phyloP scores from a whole-genome alignment of 2,797 vertebrate genomes.

The Coreius guichenoti region DNA sequence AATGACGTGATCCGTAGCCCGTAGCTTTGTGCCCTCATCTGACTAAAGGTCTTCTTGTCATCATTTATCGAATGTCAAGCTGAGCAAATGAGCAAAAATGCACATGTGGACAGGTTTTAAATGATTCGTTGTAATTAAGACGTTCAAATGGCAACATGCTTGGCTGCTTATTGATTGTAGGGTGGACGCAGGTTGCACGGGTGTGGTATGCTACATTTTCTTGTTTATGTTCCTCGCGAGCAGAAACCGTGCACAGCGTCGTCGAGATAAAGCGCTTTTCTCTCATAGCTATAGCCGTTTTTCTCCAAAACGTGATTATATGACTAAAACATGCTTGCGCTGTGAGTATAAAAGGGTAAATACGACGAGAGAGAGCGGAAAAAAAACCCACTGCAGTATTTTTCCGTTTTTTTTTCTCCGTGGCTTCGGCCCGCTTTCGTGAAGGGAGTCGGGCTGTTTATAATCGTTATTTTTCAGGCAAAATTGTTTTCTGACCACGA shows the following conservation, averaged over 20 bases:
- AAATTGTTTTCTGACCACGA: background rate
- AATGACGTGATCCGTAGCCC: constrained; percentile 53
- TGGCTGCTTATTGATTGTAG: constrained; percentile 72
- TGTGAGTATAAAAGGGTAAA: constrained; percentile 13
- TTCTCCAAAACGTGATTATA: background rate
- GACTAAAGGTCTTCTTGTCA: constrained; percentile 22
- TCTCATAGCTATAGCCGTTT: constrained; percentile 18
- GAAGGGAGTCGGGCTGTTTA: constrained; percentile 23
- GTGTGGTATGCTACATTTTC: constrained; percentile 80
- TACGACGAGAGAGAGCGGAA: constrained; percentile 45
- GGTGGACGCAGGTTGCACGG: constrained; percentile 77
- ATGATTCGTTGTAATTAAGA: constrained; percentile 20
- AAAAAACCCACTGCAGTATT: constrained; percentile 82
- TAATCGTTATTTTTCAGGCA: constrained; percentile 35
- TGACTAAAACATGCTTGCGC: constrained; percentile 7
- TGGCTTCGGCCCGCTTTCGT: constrained; percentile 22
- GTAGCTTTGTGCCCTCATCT: background rate
- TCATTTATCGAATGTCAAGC: constrained; percentile 44
- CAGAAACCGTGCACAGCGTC: constrained; percentile 58
- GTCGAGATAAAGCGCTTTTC: constrained; percentile 33
- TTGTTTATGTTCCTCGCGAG: constrained; percentile 66
- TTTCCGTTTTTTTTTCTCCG: constrained; percentile 55
- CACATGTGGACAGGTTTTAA: constrained; percentile 26
- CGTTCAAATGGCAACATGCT: constrained; percentile 26
- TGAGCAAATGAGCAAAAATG: constrained; percentile 28